Base-by-base conservation (phyloP, 2,113 vertebrate genomes). In the Leiothrix lutea region DNA sequence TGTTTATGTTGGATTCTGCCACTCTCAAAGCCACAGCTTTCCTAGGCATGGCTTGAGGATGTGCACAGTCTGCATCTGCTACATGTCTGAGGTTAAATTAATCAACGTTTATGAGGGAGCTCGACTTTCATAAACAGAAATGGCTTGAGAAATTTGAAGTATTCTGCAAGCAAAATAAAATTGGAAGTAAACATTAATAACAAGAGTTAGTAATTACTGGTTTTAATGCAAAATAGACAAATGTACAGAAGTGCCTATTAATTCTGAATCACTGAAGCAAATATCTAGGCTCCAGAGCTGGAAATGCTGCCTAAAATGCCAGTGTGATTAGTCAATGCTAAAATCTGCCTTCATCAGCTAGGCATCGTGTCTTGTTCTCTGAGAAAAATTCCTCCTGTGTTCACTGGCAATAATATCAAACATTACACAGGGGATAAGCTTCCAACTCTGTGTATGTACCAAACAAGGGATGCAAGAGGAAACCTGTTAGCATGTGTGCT, bases 181-280 rank as follows among this genome's bases (percentile, higher is more conserved):
- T 14, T 90, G 48, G 45, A 81, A 90, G 50, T n/a, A 80, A 96
- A 70, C n/a, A 61, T 83, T 80, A 86, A 90, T 92, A 86, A 67
- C 22, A 60, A 48, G 54, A 86, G 54, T 64, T 95, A 71, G 42
- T 74, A 95, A 94, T 92, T 60, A 58, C 62, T 75, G 38, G 2
- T 31, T 94, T 83, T 92, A 90, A 94, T 92, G 71, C 69, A 95
- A 94, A 95, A 92, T 38, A 94, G 72, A 86, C 24, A 71, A 93
- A 82, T 48, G 77, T 74, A 56, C 65, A 92, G 51, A 95, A 90
- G 12, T 56, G n/a, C 65, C 75, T 90, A 80, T 94, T 92, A 90
- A 78, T 88, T 96, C 90, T 88, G 64, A 86, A 67, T 90, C 75
- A 78, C 47, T 83, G 90, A 83, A 90, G 71, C 67, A 92, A 78